Evolutionary conservation across 2,888 invertebrate species (phyloP).

Genomic region (Andricus curvator): DNA sequence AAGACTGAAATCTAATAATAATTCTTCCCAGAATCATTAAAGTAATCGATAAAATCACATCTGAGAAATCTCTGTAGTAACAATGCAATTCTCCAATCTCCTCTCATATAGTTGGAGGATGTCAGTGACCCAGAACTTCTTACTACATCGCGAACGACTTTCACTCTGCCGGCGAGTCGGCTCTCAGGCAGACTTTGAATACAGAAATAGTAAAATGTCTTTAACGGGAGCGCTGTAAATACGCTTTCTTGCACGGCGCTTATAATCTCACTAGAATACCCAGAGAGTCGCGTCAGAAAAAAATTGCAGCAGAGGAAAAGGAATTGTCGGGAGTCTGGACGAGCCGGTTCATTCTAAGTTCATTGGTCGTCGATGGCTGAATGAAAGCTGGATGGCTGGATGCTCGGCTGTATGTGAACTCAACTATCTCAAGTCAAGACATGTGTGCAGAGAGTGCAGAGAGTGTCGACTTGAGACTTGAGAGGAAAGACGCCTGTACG

Average conservation of each 20-base stretch:
- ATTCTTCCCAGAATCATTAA: neutral
- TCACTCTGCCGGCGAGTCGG: conserved; percentile 55
- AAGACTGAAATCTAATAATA: neutral
- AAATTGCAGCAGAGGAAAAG: neutral
- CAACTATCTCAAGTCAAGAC: too few relatives aligned
- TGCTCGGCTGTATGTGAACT: too few relatives aligned
- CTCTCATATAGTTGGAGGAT: conserved; percentile 55
- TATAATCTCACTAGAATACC: neutral
- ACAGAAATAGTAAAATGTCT: conserved; percentile 18
- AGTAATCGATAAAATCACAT: neutral
- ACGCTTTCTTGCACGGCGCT: neutral
- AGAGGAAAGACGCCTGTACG: neutral
- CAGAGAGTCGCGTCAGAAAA: neutral
- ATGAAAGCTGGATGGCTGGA: conserved; percentile 11
- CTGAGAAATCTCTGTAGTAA: neutral
- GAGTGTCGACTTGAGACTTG: neutral
- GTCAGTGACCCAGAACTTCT: conserved; percentile 69
- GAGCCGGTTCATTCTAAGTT: conserved; percentile 15
- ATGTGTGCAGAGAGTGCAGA: neutral
- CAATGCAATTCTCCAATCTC: conserved; percentile 2
- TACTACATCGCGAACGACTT: conserved; percentile 63
- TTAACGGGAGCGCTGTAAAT: conserved; percentile 3
- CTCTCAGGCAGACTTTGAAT: neutral
- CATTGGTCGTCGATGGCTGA: conserved; percentile 20
- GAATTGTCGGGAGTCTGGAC: neutral